Base-by-base conservation (phyloP, 2,888 invertebrate genomes). In the Crematogaster levior region DNA sequence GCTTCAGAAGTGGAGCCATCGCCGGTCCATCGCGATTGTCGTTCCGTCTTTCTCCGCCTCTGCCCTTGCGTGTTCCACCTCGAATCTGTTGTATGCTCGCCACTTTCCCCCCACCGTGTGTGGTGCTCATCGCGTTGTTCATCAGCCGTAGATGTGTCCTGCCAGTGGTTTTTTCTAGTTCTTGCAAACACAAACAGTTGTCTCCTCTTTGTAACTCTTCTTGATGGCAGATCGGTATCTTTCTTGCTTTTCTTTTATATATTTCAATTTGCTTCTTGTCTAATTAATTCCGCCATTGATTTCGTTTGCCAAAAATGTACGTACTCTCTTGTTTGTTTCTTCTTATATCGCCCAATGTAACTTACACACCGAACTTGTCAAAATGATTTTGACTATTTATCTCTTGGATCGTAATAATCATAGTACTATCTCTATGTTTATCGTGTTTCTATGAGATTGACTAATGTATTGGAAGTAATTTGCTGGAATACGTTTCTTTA, bases 41-140 rank as follows among this genome's bases (percentile, higher is more conserved):
- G 63, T 21, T 88, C 89, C 83, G 84, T 86, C 48, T 66, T 83
- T 79, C 83, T 82, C 68, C 86, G 70, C 65, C 79, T 80, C 66
- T 40, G 75, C 83, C 34, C 82, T 70, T 68, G 68, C 40, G 24
- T 43, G 34, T 15, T 46, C 21, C 79, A 80, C 56, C 77, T 56
- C 34, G 56, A 48, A 79, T 81, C 77, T 63, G 30, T 53, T 53
- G 43, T 24, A 75, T 15, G 24, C 56, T 75, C 58, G 60, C 43
- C 46, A 60, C 56, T 81, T 84, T 84, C 53, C 18, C 24, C 58
- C 70, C 12, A 80, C 60, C n/a, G 60, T n/a, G 30, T 21, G 5
- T n/a, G 21, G 37, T 18, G 18, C 18, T 6, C 34, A 34, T 6
- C 34, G 58, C 58, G 48, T 51, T 48, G 48, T 43, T 65, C 40